Conservation (phyloP, 2,797 vertebrate genomes). For the Spea hammondii region DNA sequence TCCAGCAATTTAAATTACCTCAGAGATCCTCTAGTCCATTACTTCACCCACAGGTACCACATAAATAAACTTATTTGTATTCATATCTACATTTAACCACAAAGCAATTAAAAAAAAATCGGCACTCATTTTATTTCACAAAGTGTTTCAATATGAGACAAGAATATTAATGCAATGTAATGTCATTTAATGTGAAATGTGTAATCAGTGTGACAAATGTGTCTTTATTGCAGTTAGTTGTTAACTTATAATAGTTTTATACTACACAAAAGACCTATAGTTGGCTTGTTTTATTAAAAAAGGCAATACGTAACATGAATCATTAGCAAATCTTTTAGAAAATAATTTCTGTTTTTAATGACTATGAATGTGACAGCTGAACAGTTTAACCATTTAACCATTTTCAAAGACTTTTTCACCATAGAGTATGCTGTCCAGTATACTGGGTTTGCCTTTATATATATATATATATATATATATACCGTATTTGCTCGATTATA, state of each 20-base stretch:
- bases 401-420: slow-evolving; percentile 1
- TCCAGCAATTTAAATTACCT: too few species aligned
- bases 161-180: slow-evolving; percentile 18
- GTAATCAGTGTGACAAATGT: slow-evolving; percentile 37
- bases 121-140: background rate
- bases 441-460: background rate
- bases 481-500: too few species aligned
- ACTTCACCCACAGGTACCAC: slow-evolving; percentile 1
- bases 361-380: slow-evolving; percentile 12
- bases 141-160: slow-evolving; percentile 30
- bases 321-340: background rate
- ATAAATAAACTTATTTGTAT: slow-evolving; percentile 31
- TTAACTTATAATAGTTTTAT: slow-evolving; percentile 6
- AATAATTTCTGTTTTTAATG: background rate
- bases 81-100: slow-evolving; percentile 3
- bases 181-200: slow-evolving; percentile 31
- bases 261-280: slow-evolving; percentile 21
- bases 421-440: background rate
- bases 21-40: too few species aligned
- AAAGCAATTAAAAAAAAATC: background rate
- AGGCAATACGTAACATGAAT: slow-evolving; percentile 14
- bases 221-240: slow-evolving; percentile 11
- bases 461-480: too few species aligned
- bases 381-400: slow-evolving; percentile 20
- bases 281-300: slow-evolving; percentile 15